Evolutionary conservation across 1,140 invertebrate species (phyloP), one percentile per base, ranked within the genome.

Genomic region (Listronotus oregonensis): DNA sequence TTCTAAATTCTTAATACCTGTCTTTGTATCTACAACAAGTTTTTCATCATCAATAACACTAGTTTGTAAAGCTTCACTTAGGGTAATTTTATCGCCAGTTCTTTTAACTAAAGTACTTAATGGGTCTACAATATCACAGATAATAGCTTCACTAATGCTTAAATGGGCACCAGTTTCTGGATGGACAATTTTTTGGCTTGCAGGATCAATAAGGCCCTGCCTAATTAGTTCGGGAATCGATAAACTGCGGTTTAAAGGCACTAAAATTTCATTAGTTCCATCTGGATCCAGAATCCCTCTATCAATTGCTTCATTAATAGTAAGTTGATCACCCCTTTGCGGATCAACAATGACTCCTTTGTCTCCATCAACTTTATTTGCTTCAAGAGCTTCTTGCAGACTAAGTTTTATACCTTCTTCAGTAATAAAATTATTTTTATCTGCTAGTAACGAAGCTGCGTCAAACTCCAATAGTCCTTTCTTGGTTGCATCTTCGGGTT

Each of bases 111-210:
- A 77, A 27, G 81, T 81, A 6, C 91, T 91, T 46, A 88, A 75
- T 0, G 91, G 89, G 84, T 95, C 90, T 50, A 95, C 84, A 61
- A 95, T 91, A 78, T 94, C 92, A 79, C 92, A 94, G 60, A 89
- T 83, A 52, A 96, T 90, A 9, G 93, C 93, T 83, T 95, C 91
- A 61, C 85, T 84, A 46, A 95, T 82, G 37, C 85, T 89, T 42
- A 96, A 79, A 69, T 85, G 82, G 60, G 80, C 83, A 6, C 93
- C 93, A 15, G 90, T 93, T 83, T 95, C 93, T 8, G 95, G 95
- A 80, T 98, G 94, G 59, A 96, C 87, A 66, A 98, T 90, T 78
- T 90, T 91, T 58, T 89, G 87, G 39, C 87, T 87, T 15, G 84
- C 74, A n/a, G 85, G 82, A 78, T 95, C 90, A 65, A 94, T 85